Percentiles rank a stretch among this genome's conserved stretches.
phyloP scores from a whole-genome alignment of 2,888 invertebrate genomes.

The Chironomus riparius region DNA sequence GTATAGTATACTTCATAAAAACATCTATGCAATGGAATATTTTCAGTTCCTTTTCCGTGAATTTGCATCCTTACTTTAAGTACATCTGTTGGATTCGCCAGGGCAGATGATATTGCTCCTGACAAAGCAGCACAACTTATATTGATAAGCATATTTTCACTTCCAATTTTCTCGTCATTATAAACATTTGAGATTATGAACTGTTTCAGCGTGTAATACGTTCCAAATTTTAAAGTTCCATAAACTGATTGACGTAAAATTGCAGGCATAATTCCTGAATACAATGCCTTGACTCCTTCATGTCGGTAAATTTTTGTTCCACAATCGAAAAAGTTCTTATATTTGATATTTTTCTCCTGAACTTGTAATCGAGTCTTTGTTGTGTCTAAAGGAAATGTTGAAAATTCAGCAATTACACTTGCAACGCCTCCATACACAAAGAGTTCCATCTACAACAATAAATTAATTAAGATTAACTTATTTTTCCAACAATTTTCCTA shows the following conservation, averaged over 20 bases:
- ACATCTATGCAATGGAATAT: slow-evolving; percentile 55
- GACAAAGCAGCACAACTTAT: slow-evolving; percentile 75
- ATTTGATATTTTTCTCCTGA: slow-evolving; percentile 46
- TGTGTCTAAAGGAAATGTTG: slow-evolving; percentile 94
- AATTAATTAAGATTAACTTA: too few relatives aligned
- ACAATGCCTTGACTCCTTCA: slow-evolving; percentile 78
- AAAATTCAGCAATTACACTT: slow-evolving; percentile 90
- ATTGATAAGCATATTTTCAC: slow-evolving; percentile 54
- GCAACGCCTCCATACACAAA: slow-evolving; percentile 91
- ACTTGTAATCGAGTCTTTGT: slow-evolving; percentile 72
- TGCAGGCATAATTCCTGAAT: slow-evolving; percentile 86
- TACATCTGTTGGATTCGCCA: slow-evolving; percentile 94
- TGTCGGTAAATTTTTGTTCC: slow-evolving; percentile 74
- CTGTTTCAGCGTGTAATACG: slow-evolving; percentile 83
- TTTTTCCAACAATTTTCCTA: too few relatives aligned
- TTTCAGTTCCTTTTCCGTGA: slow-evolving; percentile 48
- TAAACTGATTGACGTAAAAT: slow-evolving; percentile 88
- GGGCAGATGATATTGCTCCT: slow-evolving; percentile 86
- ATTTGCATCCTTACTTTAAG: slow-evolving; percentile 91
- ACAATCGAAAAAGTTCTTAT: slow-evolving; percentile 89
- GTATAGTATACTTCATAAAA: slow-evolving; percentile 71
- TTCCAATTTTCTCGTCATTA: slow-evolving; percentile 40
- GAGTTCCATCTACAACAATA: slow-evolving; percentile 46
- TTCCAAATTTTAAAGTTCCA: slow-evolving; percentile 94
- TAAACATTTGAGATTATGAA: slow-evolving; percentile 50